Evolutionary conservation across 2,113 vertebrate species (phyloP).

Genomic region (Riparia riparia): DNA sequence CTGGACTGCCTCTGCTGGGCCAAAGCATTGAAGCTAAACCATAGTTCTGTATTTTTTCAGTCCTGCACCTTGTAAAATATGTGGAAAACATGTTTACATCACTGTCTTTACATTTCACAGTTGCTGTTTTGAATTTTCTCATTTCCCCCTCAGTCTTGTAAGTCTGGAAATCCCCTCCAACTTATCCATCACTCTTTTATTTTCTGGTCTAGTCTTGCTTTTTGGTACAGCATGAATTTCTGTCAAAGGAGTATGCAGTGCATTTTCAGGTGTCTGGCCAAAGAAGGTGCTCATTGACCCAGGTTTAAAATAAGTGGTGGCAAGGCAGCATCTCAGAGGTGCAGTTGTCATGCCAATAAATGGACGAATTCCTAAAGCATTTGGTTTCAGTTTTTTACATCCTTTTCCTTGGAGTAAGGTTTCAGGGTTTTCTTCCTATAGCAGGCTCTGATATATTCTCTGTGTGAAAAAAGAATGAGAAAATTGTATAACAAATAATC

Average conservation of each 20-base stretch:
- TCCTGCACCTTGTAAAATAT: conserved; percentile 5
- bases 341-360: background rate
- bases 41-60: background rate
- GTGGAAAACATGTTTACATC: conserved; percentile 11
- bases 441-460: background rate
- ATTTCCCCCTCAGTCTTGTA: conserved; percentile 21
- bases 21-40: background rate
- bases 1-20: background rate
- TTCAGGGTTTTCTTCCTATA: background rate
- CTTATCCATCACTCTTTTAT: background rate
- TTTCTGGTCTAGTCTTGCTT: background rate
- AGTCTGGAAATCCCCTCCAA: background rate
- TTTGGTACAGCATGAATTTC: background rate
- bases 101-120: conserved; percentile 17
- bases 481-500: background rate
- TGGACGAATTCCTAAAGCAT: background rate
- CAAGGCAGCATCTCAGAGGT: background rate
- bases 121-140: conserved; percentile 22
- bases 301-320: background rate
- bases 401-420: background rate
- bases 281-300: background rate
- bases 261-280: background rate
- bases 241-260: background rate
- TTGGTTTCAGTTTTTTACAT: background rate
- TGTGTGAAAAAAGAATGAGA: background rate